A percentile compares a stretch with the other conserved stretches of the same genome.
Evolutionary conservation across 2,113 vertebrate species (phyloP).

Genomic region (Sitta europaea): DNA sequence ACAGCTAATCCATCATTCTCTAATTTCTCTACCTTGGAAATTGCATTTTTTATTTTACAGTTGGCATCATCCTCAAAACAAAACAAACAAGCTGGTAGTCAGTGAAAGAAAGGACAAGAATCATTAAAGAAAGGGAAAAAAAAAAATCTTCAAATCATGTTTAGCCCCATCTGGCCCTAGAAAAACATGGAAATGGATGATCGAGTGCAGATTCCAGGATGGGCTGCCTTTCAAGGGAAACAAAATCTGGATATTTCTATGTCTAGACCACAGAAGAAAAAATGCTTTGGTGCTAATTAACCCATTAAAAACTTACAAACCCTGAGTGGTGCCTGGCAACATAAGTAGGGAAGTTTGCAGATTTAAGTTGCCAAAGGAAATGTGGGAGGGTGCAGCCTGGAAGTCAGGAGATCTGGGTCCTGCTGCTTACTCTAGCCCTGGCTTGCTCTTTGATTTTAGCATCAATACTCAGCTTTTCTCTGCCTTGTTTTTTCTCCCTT

Average conservation of each 20-base stretch:
- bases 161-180: constrained; percentile 77
- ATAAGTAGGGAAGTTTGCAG: not conserved
- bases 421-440: not conserved
- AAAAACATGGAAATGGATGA: constrained; percentile 76
- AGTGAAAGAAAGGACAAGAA: constrained; percentile 63
- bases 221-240: constrained; percentile 83
- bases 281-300: constrained; percentile 78
- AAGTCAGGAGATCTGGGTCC: not conserved
- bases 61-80: constrained; percentile 67
- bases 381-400: not conserved
- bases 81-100: constrained; percentile 75
- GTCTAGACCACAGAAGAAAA: constrained; percentile 85
- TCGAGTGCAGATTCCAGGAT: constrained; percentile 72
- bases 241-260: constrained; percentile 82
- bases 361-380: not conserved
- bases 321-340: constrained; percentile 4
- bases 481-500: not conserved
- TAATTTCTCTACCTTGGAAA: constrained; percentile 70
- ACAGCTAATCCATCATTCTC: constrained; percentile 59
- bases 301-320: constrained; percentile 68
- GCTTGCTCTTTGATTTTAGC: not conserved
- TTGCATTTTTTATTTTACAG: constrained; percentile 52
- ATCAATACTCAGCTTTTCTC: not conserved
- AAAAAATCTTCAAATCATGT: constrained; percentile 69
- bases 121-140: constrained; percentile 41